These are phyloP conservation scores for Leptopilina myrica DNA, from an alignment of 2,888 invertebrate genomes.

Conservation along the genomic window DNA sequence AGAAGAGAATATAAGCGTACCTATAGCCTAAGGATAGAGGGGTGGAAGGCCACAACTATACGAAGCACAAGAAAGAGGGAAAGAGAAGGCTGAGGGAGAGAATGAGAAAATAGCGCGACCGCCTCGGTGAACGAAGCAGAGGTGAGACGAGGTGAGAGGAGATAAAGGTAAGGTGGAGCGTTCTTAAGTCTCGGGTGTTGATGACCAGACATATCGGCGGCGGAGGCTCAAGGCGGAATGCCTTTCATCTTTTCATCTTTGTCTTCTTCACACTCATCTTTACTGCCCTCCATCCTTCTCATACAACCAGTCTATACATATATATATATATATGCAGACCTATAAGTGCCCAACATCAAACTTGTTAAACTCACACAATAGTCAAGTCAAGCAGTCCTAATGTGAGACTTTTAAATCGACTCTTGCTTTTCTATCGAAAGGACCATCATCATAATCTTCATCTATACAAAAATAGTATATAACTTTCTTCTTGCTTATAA, in stretches of 20 bases:
- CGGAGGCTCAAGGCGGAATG: slow-evolving; percentile 71
- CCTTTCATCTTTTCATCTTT: slow-evolving; percentile 74
- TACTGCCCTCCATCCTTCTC: slow-evolving; percentile 49
- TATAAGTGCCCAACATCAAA: slow-evolving; percentile 36
- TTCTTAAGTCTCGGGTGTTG: slow-evolving; percentile 67
- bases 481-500: no score
- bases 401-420: slow-evolving; percentile 13
- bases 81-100: slow-evolving; percentile 43
- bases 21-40: slow-evolving; percentile 54
- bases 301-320: slow-evolving; percentile 40
- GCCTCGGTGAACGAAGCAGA: slow-evolving; percentile 1
- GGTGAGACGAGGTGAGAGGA: slow-evolving; percentile 50
- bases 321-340: slow-evolving; percentile 14
- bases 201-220: slow-evolving; percentile 70
- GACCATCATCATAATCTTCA: neutral
- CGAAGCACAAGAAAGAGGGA: slow-evolving; percentile 45
- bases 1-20: slow-evolving; percentile 60
- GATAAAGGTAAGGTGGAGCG: slow-evolving; percentile 58
- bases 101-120: slow-evolving; percentile 48
- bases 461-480: no score
- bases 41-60: slow-evolving; percentile 50
- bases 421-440: neutral
- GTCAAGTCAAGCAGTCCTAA: slow-evolving; percentile 17
- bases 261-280: slow-evolving; percentile 56
- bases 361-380: neutral